These are phyloP conservation scores for Sparidentex hasta DNA, from an alignment of 2,797 vertebrate species.

Conservation along the genomic window DNA sequence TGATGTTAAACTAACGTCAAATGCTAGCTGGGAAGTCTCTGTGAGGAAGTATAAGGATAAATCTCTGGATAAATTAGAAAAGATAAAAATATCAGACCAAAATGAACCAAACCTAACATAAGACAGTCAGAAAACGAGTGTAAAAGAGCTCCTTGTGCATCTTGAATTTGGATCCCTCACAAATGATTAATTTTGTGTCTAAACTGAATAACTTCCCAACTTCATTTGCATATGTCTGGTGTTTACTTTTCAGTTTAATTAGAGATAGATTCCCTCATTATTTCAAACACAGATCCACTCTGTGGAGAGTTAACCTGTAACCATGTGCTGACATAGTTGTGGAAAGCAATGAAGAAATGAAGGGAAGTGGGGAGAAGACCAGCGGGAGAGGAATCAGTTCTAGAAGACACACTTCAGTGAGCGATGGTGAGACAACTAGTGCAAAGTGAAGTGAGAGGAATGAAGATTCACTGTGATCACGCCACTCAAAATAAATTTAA, in stretches of 20 bases:
- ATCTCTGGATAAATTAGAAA: background rate
- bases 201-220: background rate
- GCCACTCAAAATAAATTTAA: constrained; percentile 36
- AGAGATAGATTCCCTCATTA: background rate
- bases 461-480: constrained; percentile 36
- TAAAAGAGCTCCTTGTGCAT: background rate
- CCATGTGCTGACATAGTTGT: constrained; percentile 1
- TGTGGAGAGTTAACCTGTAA: constrained; percentile 5
- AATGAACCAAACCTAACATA: background rate
- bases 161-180: background rate
- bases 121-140: background rate
- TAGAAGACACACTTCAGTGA: constrained; percentile 35
- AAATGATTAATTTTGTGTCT: background rate
- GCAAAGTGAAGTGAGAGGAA: constrained; percentile 39
- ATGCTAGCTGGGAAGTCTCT: background rate
- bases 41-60: background rate
- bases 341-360: constrained; percentile 7
- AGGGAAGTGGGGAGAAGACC: constrained; percentile 13
- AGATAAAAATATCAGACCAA: background rate
- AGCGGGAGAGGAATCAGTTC: constrained; percentile 6
- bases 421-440: constrained; percentile 38
- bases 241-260: background rate
- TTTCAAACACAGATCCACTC: constrained; percentile 2
- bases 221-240: background rate
- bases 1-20: too few species aligned